A percentile compares a stretch with the other conserved stretches of the same genome.
Conservation (phyloP, 1,140 invertebrate genomes). For the Aphaenogaster ashmeadi region DNA sequence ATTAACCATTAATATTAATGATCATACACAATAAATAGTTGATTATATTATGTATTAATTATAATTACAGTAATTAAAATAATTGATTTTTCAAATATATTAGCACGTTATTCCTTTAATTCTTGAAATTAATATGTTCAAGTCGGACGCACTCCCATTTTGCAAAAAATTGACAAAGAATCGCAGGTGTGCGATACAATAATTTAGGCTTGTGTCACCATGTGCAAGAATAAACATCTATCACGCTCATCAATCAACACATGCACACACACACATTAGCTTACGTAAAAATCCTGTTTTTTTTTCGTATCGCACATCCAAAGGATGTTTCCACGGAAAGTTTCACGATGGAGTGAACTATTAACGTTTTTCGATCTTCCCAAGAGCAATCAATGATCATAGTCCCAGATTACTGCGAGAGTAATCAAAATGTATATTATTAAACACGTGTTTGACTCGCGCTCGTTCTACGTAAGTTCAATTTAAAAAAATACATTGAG, state of each 20-base stretch:
- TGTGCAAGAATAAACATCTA: constrained; percentile 14
- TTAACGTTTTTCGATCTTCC: constrained; percentile 14
- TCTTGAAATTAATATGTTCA: background rate
- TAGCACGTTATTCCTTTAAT: background rate
- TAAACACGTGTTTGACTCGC: background rate
- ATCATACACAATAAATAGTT: background rate
- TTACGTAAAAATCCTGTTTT: constrained; percentile 43
- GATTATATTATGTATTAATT: background rate
- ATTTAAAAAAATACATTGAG: background rate
- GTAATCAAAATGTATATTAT: background rate
- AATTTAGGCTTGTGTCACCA: background rate
- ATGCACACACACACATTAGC: background rate
- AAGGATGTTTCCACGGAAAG: background rate
- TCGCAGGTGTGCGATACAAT: background rate
- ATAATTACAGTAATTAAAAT: background rate
- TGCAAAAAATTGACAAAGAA: background rate
- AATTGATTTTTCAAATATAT: background rate
- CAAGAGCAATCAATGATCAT: background rate
- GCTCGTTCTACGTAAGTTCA: background rate
- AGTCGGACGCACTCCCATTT: background rate
- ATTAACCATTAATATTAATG: constrained; percentile 4
- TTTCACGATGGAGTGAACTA: background rate
- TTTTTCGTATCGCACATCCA: background rate
- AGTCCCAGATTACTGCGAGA: background rate
- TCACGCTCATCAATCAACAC: constrained; percentile 23